Conservation (phyloP, 2,797 vertebrate species). For the Falco columbarius region DNA sequence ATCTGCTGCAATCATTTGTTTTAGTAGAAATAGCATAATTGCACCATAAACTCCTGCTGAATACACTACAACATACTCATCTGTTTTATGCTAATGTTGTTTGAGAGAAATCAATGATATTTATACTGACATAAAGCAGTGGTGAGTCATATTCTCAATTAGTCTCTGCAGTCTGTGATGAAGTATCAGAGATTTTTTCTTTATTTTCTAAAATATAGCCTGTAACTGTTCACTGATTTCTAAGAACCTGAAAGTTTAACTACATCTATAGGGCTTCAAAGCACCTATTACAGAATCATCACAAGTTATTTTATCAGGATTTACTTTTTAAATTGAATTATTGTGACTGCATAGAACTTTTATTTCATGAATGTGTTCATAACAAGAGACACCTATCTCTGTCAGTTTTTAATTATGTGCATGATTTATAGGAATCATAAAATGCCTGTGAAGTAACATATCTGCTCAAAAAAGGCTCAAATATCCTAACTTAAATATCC, state of each 20-base stretch:
- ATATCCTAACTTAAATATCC: not conserved
- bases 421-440: not conserved
- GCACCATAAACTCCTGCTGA: conserved; percentile 11
- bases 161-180: not conserved
- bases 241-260: not conserved
- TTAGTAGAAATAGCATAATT: conserved; percentile 11
- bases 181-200: not conserved
- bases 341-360: not conserved
- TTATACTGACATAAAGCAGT: conserved; percentile 31
- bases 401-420: not conserved
- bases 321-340: not conserved
- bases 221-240: not conserved
- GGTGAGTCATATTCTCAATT: conserved; percentile 18
- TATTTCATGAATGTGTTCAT: not conserved
- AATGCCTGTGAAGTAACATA: not conserved
- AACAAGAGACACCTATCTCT: not conserved
- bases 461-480: not conserved
- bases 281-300: not conserved
- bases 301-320: not conserved
- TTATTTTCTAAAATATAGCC: conserved; percentile 2
- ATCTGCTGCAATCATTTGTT: conserved; percentile 26
- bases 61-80: not conserved
- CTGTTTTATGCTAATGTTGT: conserved; percentile 3
- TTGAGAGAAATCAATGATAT: conserved; percentile 29
- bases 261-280: not conserved